phyloP scores from a whole-genome alignment of 1,140 invertebrate genomes.

The Drosophila auraria region DNA sequence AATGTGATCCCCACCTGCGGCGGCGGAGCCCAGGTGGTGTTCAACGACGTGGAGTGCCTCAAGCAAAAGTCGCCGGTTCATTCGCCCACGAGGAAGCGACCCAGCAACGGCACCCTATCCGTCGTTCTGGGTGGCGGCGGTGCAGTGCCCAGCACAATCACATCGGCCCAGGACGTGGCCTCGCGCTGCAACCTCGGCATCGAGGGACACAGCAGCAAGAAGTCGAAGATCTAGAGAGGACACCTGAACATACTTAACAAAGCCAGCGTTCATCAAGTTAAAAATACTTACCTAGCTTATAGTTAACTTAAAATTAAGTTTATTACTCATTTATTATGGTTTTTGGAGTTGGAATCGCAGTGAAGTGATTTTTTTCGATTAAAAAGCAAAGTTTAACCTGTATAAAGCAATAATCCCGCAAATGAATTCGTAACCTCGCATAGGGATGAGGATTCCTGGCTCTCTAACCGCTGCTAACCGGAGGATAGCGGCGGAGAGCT shows the following conservation, averaged over 20 bases:
- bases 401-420: constrained; percentile 30
- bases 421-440: constrained; percentile 48
- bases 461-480: constrained; percentile 10
- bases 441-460: neutral
- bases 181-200: constrained; percentile 82
- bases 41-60: constrained; percentile 97
- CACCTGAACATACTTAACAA: constrained; percentile 4
- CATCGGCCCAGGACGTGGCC: constrained; percentile 67
- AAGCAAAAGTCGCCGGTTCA: constrained; percentile 92
- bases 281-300: constrained; percentile 15
- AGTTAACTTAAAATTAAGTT: constrained; percentile 45
- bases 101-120: constrained; percentile 71
- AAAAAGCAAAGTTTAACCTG: constrained; percentile 26
- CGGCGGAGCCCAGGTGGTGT: constrained; percentile 97
- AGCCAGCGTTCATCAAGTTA: neutral
- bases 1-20: constrained; percentile 96
- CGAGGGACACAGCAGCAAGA: constrained; percentile 81
- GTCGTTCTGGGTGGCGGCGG: constrained; percentile 51
- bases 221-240: constrained; percentile 68
- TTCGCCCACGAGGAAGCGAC: constrained; percentile 78
- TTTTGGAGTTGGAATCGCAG: constrained; percentile 38
- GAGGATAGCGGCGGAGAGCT: constrained; percentile 16
- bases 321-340: constrained; percentile 21
- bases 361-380: constrained; percentile 40
- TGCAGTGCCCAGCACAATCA: constrained; percentile 55